phyloP scores from a whole-genome alignment of 2,888 invertebrate genomes.

The Brachypalpus laphriformis region DNA sequence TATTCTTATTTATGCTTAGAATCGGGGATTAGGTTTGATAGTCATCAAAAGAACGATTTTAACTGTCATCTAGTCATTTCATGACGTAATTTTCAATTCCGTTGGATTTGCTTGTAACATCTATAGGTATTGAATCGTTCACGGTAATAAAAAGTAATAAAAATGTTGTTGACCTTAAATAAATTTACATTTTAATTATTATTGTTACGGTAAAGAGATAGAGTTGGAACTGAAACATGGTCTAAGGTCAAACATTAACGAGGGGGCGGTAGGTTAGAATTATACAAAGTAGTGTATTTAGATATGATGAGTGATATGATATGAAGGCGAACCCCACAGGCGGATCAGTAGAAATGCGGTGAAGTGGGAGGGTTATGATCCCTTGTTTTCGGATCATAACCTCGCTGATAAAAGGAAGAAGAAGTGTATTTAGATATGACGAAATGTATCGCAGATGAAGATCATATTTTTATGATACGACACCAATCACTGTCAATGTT shows the following conservation, averaged over 20 bases:
- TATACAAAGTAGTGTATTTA: background rate
- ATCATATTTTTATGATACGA: background rate
- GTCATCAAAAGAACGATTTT: background rate
- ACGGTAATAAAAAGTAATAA: conserved; percentile 14
- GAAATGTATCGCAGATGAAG: background rate
- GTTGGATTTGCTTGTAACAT: background rate
- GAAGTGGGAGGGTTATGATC: too few relatives aligned
- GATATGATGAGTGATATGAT: background rate
- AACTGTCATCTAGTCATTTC: background rate
- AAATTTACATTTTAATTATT: conserved; percentile 51
- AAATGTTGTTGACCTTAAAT: conserved; percentile 62
- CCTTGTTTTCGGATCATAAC: too few relatives aligned
- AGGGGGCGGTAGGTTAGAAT: conserved; percentile 7
- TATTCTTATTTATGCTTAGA: background rate
- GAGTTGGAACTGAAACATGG: background rate
- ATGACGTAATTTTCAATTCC: conserved; percentile 12
- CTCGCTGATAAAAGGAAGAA: too few relatives aligned
- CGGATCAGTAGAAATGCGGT: too few relatives aligned
- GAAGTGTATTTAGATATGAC: background rate
- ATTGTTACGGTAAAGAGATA: conserved; percentile 18
- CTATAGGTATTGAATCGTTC: background rate
- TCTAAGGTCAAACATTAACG: background rate
- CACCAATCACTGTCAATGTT: background rate
- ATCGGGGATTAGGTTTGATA: background rate
- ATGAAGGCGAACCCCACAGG: too few relatives aligned